A percentile compares a stretch with the other conserved stretches of the same genome.
phyloP scores from a whole-genome alignment of 1,140 invertebrate genomes.

The Cydia fagiglandana region DNA sequence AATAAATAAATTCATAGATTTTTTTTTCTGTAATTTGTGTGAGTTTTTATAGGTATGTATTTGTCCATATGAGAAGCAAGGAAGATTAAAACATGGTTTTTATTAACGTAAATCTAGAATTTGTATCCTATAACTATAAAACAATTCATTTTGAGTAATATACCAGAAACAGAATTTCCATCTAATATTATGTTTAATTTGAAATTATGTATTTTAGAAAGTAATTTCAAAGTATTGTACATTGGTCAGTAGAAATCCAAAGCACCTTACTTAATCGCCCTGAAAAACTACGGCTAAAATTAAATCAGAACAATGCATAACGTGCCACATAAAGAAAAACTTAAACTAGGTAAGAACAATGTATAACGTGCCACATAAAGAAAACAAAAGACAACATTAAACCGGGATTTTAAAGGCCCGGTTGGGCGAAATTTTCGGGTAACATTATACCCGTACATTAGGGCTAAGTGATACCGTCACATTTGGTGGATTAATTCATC shows the following conservation, averaged over 20 bases:
- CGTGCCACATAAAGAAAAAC: slow-evolving; percentile 19
- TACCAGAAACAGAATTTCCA: not conserved
- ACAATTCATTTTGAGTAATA: not conserved
- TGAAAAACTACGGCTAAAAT: not conserved
- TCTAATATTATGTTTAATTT: too few species aligned
- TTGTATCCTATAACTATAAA: too few species aligned
- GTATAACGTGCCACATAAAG: slow-evolving; percentile 18
- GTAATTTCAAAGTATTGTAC: too few species aligned
- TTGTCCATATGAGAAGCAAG: too few species aligned
- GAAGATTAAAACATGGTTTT: too few species aligned
- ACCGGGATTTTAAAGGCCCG: slow-evolving; percentile 46
- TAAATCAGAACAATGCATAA: not conserved
- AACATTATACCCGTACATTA: slow-evolving; percentile 78
- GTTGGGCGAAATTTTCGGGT: slow-evolving; percentile 63
- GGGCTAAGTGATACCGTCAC: slow-evolving; percentile 78
- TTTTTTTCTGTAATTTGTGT: too few species aligned
- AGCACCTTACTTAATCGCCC: not conserved
- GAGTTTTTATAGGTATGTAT: too few species aligned
- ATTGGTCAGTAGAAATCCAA: not conserved
- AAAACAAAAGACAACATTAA: slow-evolving; percentile 52
- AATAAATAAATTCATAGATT: too few species aligned
- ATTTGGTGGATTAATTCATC: slow-evolving; percentile 79
- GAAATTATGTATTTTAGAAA: too few species aligned
- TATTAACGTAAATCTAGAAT: too few species aligned
- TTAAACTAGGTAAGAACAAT: not conserved